Percentiles rank a stretch among this genome's conserved stretches.
phyloP scores from a whole-genome alignment of 2,888 invertebrate species.

The Calliopum simillimum region DNA sequence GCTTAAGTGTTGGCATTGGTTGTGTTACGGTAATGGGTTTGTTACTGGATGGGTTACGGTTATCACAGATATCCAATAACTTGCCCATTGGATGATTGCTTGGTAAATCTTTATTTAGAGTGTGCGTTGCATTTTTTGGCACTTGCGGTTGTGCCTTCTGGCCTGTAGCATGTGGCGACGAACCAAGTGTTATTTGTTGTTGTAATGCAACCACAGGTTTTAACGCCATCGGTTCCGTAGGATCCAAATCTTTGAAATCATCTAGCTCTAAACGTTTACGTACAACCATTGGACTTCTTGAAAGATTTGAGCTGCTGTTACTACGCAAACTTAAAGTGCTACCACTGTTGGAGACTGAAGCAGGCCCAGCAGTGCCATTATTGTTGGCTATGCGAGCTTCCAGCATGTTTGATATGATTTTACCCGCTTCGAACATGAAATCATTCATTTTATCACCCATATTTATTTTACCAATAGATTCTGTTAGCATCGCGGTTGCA shows the following conservation, averaged over 20 bases:
- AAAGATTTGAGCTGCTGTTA: constrained; percentile 56
- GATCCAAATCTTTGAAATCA: constrained; percentile 62
- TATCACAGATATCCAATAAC: constrained; percentile 63
- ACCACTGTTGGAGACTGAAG: constrained; percentile 50
- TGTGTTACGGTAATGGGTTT: neutral
- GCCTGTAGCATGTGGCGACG: constrained; percentile 15
- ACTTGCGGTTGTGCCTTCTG: constrained; percentile 48
- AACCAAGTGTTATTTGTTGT: constrained; percentile 26
- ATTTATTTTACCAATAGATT: constrained; percentile 62
- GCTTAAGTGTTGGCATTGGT: neutral
- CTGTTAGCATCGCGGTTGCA: constrained; percentile 62
- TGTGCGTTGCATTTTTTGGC: constrained; percentile 24
- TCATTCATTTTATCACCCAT: constrained; percentile 60
- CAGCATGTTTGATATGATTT: constrained; percentile 66
- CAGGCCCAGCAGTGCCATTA: constrained; percentile 39
- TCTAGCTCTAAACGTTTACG: constrained; percentile 62
- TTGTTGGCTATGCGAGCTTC: constrained; percentile 59
- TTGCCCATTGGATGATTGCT: constrained; percentile 62
- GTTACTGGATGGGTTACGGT: constrained; percentile 16
- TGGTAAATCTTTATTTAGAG: constrained; percentile 49
- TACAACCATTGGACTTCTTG: constrained; percentile 61
- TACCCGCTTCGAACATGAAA: constrained; percentile 65
- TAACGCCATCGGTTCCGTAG: constrained; percentile 57
- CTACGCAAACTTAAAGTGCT: constrained; percentile 56
- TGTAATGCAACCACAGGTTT: constrained; percentile 56